Percentiles rank a stretch among this genome's conserved stretches.
Conservation (phyloP, 2,888 invertebrate genomes). For the Syritta pipiens region DNA sequence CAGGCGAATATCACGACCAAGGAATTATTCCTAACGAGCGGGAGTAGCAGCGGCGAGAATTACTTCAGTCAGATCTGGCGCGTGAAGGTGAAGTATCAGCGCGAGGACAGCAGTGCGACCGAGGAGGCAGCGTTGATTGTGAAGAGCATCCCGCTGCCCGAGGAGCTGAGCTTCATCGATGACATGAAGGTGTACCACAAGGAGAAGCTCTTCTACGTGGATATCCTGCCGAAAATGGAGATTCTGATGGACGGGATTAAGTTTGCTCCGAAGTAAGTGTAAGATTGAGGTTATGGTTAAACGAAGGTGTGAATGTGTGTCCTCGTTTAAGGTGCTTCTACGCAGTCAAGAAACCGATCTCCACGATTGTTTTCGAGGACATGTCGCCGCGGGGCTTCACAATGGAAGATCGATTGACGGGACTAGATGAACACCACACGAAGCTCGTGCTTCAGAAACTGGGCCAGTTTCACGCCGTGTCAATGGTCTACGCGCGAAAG, state of each 20-base stretch:
- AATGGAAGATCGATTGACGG: conserved; percentile 80
- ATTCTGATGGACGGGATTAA: conserved; percentile 72
- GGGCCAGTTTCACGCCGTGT: conserved; percentile 82
- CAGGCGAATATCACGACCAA: conserved; percentile 35
- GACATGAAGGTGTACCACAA: conserved; percentile 76
- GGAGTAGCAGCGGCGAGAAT: conserved; percentile 70
- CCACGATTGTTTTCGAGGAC: conserved; percentile 74
- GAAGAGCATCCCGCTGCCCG: conserved; percentile 69
- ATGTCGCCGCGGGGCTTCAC: conserved; percentile 80
- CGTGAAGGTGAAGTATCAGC: conserved; percentile 51
- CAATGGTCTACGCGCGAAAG: conserved; percentile 80
- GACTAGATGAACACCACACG: conserved; percentile 80
- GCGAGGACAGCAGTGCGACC: background rate
- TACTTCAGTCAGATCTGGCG: conserved; percentile 72
- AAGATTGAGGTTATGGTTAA: too few species aligned
- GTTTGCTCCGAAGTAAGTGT: conserved; percentile 58
- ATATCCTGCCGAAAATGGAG: conserved; percentile 75
- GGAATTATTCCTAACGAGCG: conserved; percentile 59
- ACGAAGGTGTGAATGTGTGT: too few species aligned
- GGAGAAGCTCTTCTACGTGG: conserved; percentile 75
- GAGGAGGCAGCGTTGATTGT: conserved; percentile 67
- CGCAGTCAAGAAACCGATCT: conserved; percentile 47
- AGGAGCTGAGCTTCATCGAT: conserved; percentile 70
- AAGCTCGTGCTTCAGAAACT: conserved; percentile 80
- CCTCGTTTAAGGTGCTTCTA: conserved; percentile 68